phyloP scores from a whole-genome alignment of 2,888 invertebrate genomes.

The Agonum fuliginosum region DNA sequence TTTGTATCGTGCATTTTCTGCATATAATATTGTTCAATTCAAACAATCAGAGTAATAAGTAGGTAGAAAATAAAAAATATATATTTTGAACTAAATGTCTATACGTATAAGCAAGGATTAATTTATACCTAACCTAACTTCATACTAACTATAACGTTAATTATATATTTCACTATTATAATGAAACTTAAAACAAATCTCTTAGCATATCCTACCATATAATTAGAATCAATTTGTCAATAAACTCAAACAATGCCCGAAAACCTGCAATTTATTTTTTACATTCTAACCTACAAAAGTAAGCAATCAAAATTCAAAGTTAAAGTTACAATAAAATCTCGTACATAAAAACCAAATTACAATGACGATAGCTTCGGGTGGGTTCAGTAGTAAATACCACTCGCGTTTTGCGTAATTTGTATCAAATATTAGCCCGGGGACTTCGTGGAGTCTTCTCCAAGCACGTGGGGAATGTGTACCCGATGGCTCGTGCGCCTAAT shows the following conservation, averaged over 20 bases:
- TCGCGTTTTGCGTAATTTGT: conserved; percentile 39
- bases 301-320: conserved; percentile 26
- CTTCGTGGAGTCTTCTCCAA: neutral
- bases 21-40: too few species aligned
- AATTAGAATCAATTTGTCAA: conserved; percentile 19
- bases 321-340: conserved; percentile 29
- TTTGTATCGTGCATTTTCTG: too few species aligned
- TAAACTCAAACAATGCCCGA: neutral
- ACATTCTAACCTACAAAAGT: neutral
- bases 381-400: conserved; percentile 39
- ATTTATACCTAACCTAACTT: too few species aligned
- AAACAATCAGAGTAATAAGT: too few species aligned
- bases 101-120: too few species aligned
- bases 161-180: too few species aligned
- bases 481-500: neutral
- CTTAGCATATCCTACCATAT: neutral
- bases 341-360: conserved; percentile 2
- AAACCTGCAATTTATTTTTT: conserved; percentile 15
- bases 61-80: too few species aligned
- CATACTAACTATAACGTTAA: too few species aligned
- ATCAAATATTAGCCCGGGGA: conserved; percentile 13
- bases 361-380: neutral
- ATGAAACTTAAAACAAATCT: neutral
- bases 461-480: conserved; percentile 19
- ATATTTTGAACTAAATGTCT: too few species aligned